Base-by-base conservation (phyloP, 1,140 invertebrate genomes). In the Rhyzopertha dominica region DNA sequence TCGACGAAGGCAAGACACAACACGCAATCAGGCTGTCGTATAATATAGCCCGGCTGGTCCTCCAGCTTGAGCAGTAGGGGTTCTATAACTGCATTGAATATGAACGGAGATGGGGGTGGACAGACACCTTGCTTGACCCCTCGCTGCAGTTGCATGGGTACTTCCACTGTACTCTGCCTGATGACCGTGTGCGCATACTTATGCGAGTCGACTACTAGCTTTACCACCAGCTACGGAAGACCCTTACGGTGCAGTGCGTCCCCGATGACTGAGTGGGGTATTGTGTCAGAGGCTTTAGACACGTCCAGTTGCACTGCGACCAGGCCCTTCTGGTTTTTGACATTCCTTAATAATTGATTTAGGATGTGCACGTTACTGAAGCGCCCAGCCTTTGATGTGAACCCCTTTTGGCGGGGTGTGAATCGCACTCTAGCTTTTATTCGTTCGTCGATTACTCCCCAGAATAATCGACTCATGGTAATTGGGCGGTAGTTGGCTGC, bases 111-210 rank as follows among this genome's bases (percentile, higher is more conserved):
- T 0, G 67, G 47, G 3, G 62, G 60, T n/a, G n/a, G n/a, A n/a
- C n/a, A n/a, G 40, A 68, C 67, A 1, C 69, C 69, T 48, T 72
- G 70, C 38, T 67, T 62, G 0, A 71, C 67, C 5, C 66, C 69
- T 26, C 60, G 49, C 12, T 51, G 34, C 19, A 61, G 31, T n/a
- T n/a, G n/a, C n/a, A n/a, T n/a, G 8, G 13, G 10, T 1, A 58
- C 45, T 9, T n/a, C n/a, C n/a, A n/a, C n/a, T n/a, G n/a, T n/a
- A n/a, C n/a, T n/a, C n/a, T n/a, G n/a, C n/a, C n/a, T n/a, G n/a
- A n/a, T n/a, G n/a, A n/a, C n/a, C n/a, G n/a, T n/a, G n/a, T n/a
- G n/a, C n/a, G n/a, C n/a, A n/a, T n/a, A n/a, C n/a, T n/a, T n/a
- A n/a, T n/a, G n/a, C n/a, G n/a, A n/a, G n/a, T n/a, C n/a, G 9